Evolutionary conservation across 2,888 invertebrate genomes (phyloP).

Genomic region (Nymphalis polychloros): DNA sequence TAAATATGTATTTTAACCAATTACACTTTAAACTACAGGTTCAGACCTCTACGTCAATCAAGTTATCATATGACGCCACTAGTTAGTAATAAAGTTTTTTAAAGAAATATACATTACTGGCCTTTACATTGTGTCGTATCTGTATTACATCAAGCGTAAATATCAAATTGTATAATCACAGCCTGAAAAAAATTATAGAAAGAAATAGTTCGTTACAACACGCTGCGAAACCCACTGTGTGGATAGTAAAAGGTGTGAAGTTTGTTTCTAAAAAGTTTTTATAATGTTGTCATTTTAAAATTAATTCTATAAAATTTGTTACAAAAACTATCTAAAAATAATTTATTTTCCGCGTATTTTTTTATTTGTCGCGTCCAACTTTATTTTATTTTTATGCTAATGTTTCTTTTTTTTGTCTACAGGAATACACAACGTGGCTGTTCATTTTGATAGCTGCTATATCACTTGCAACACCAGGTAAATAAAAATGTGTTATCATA

Average conservation of each 20-base stretch:
- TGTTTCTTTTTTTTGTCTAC: conserved; percentile 51
- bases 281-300: background rate
- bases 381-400: background rate
- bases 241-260: background rate
- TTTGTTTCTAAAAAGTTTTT: background rate
- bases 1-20: too few relatives aligned
- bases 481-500: conserved; percentile 33
- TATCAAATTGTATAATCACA: conserved; percentile 10
- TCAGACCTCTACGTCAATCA: too few relatives aligned
- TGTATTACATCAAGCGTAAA: conserved; percentile 16
- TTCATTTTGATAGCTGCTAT: conserved; percentile 60
- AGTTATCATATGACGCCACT: too few relatives aligned
- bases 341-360: too few relatives aligned
- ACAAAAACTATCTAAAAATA: too few relatives aligned
- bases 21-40: too few relatives aligned
- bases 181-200: conserved; percentile 1
- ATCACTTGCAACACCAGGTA: conserved; percentile 70
- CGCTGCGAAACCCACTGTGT: background rate
- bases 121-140: background rate
- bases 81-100: background rate
- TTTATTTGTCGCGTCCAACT: background rate
- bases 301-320: too few relatives aligned
- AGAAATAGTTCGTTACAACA: conserved; percentile 6
- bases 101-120: conserved; percentile 2
- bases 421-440: conserved; percentile 67